Conservation (phyloP, 2,113 vertebrate species). For the Sander vitreus region DNA sequence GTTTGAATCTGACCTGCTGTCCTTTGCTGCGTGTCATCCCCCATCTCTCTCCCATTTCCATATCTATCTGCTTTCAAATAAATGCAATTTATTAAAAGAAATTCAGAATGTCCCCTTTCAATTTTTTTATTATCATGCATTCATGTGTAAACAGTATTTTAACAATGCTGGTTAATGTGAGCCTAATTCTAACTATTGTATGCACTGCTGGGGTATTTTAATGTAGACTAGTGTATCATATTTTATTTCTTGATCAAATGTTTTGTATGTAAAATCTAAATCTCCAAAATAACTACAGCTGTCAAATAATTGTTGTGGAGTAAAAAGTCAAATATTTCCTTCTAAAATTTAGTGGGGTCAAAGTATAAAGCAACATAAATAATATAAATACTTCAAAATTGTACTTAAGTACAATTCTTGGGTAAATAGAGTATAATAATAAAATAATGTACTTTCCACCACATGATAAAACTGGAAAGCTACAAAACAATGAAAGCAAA, state of each 20-base stretch:
- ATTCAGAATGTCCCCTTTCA: background rate
- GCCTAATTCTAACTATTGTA: too few relatives aligned
- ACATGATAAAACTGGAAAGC: background rate
- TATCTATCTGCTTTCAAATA: too few relatives aligned
- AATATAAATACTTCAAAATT: background rate
- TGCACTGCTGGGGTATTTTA: background rate
- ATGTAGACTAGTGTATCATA: background rate
- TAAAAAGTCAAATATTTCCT: background rate
- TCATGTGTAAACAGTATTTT: background rate
- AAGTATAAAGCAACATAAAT: background rate
- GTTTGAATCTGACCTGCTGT: too few relatives aligned
- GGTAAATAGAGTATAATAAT: background rate
- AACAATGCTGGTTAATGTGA: background rate
- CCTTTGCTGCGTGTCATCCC: too few relatives aligned
- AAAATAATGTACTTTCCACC: background rate
- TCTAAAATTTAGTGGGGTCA: background rate
- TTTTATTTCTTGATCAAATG: background rate
- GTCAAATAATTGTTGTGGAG: background rate
- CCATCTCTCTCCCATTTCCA: too few relatives aligned
- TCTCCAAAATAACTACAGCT: background rate
- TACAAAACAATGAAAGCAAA: slow-evolving; percentile 6
- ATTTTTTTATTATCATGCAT: background rate
- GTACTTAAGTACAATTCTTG: background rate
- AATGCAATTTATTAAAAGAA: background rate
- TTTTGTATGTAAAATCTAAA: background rate